Evolutionary conservation across 1,140 invertebrate genomes (phyloP).

Genomic region (Lordiphosa clarofinis): DNA sequence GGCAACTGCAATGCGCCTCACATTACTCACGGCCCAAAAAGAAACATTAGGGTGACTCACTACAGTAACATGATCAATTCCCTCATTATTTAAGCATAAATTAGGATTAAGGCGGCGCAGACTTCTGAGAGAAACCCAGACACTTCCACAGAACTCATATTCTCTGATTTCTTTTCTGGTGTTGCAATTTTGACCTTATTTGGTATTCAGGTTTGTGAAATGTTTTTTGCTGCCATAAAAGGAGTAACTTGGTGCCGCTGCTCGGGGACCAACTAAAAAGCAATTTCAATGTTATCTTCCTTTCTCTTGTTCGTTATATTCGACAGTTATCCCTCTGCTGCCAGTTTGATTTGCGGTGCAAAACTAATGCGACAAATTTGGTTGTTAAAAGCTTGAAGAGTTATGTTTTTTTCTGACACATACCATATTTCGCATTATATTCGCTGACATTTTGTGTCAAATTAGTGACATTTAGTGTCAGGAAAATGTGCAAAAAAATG

Average conservation of each 20-base stretch:
- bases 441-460: conserved; percentile 66
- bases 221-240: conserved; percentile 37
- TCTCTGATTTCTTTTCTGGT: conserved; percentile 11
- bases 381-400: conserved; percentile 18
- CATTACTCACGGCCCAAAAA: conserved; percentile 57
- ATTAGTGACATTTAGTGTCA: conserved; percentile 71
- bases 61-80: conserved; percentile 37
- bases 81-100: conserved; percentile 76
- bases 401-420: conserved; percentile 40
- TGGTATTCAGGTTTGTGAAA: conserved; percentile 37
- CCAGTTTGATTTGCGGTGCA: not conserved
- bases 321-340: conserved; percentile 12
- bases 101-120: conserved; percentile 56
- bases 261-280: conserved; percentile 47
- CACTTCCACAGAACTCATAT: conserved; percentile 65
- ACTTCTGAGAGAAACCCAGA: conserved; percentile 6
- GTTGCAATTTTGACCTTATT: conserved; percentile 69
- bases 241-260: conserved; percentile 22
- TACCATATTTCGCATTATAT: conserved; percentile 50
- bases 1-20: conserved; percentile 56
- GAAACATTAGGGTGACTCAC: conserved; percentile 10
- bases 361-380: conserved; percentile 57
- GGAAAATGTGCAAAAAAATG: conserved; percentile 42
- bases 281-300: conserved; percentile 11
- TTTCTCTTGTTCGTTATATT: conserved; percentile 40